Evolutionary conservation across 2,888 invertebrate species (phyloP), one percentile per base, ranked within the genome.

Genomic region (Adelognathus sp.): DNA sequence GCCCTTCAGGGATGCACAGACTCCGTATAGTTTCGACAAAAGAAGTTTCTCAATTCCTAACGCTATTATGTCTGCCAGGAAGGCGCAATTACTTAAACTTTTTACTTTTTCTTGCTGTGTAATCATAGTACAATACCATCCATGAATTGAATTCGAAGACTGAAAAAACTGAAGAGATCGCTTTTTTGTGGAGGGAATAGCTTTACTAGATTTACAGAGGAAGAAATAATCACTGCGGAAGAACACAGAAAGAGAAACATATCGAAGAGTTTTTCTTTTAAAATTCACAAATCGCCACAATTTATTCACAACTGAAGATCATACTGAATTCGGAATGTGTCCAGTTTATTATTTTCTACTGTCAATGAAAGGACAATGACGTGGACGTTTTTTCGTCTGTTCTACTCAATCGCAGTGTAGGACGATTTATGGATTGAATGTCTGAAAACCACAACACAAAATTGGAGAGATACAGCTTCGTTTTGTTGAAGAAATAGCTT

Each of bases 1-100:
- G 84, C 81, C 83, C 85, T 84, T 82, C 87, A 85, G 86, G 83
- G 81, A 75, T 80, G 80, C 70, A 76, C 24, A 14, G 16, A 60
- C 67, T 46, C 60, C 56, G 67, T 67, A 46, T 16, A 39, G 31
- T 44, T 71, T 18, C n/a, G n/a, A 9, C 33, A 16, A 11, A 46
- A 21, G 27, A 44, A 67, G 33, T 41, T 39, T 44, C 36, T 31
- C 18, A 46, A 61, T 61, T 61, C 33, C 11, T n/a, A 29, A 36
- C 14, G 16, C 27, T 36, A 46, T 74, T 70, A 74, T 58, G 56
- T 64, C 5, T 39, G 54, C 61, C n/a, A 27, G 11, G 61, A 39
- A 14, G 11, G 31, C n/a, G 14, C 46, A 69, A 69, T 36, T 16
- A n/a, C 2, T 69, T 39, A 16, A 9, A 14, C 24, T 31, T 63